Evolutionary conservation across 1,140 invertebrate genomes (phyloP).

Genomic region (Manduca sexta): DNA sequence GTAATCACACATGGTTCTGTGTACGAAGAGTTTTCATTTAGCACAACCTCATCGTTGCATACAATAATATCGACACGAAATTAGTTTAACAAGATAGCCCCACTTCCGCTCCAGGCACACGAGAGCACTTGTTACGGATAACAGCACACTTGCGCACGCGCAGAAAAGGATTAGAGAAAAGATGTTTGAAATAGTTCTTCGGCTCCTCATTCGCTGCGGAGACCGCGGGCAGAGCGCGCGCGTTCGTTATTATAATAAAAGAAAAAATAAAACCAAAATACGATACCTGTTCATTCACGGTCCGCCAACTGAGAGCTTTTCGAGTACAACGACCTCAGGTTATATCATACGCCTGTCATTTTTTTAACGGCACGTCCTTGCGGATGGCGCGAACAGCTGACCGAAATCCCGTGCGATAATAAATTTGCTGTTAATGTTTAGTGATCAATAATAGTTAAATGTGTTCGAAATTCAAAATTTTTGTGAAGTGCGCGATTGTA

Average conservation of each 20-base stretch:
- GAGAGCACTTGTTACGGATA: constrained; percentile 32
- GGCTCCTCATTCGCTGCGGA: constrained; percentile 57
- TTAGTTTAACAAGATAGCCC: constrained; percentile 38
- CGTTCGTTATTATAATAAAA: constrained; percentile 17
- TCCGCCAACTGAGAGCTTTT: constrained; percentile 30
- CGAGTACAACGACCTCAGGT: constrained; percentile 40
- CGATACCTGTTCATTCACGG: constrained; percentile 49
- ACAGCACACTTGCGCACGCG: constrained; percentile 45
- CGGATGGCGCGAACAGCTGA: constrained; percentile 49
- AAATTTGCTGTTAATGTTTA: not conserved
- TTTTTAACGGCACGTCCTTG: constrained; percentile 53
- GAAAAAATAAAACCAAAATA: constrained; percentile 29
- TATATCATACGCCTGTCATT: constrained; percentile 38
- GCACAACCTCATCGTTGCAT: too few relatives aligned
- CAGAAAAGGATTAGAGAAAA: constrained; percentile 65
- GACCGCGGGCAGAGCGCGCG: constrained; percentile 53
- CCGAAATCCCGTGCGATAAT: constrained; percentile 20
- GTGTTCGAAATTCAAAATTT: constrained; percentile 4
- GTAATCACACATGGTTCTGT: too few relatives aligned
- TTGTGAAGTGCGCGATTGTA: constrained; percentile 13
- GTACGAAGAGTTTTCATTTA: too few relatives aligned
- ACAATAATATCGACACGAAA: not conserved
- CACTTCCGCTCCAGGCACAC: constrained; percentile 46
- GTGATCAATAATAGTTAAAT: constrained; percentile 2
- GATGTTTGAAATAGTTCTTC: constrained; percentile 66